A percentile compares a stretch with the other conserved stretches of the same genome.
Evolutionary conservation across 1,140 invertebrate genomes (phyloP).

Genomic region (Piezodorus guildinii): DNA sequence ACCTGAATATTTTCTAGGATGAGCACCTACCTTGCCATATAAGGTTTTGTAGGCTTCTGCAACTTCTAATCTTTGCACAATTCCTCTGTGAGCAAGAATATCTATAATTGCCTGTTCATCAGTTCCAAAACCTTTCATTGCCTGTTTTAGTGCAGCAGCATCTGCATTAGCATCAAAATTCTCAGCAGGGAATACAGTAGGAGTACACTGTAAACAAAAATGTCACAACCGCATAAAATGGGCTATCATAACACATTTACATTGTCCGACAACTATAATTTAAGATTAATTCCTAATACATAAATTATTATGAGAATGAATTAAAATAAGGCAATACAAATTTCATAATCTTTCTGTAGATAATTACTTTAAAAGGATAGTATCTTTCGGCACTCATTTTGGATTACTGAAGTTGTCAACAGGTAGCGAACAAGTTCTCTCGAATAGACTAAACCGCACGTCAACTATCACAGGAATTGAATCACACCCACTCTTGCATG

Average conservation of each 20-base stretch:
- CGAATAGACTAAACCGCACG: no score
- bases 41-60: constrained; percentile 82
- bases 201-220: constrained; percentile 54
- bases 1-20: no score
- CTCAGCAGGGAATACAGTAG: constrained; percentile 71
- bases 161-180: constrained; percentile 79
- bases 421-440: no score
- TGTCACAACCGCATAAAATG: not conserved
- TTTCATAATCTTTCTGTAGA: not conserved
- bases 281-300: not conserved
- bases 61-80: constrained; percentile 82
- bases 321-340: not conserved
- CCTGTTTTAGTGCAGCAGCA: constrained; percentile 75
- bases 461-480: no score
- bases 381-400: constrained; percentile 7
- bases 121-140: constrained; percentile 89
- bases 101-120: constrained; percentile 88
- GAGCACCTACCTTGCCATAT: constrained; percentile 61
- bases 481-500: no score
- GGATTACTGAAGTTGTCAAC: no score
- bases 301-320: not conserved
- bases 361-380: constrained; percentile 1
- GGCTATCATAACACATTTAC: not conserved
- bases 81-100: constrained; percentile 73
- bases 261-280: not conserved